Evolutionary conservation across 2,888 invertebrate species (phyloP).

Genomic region (Poecilus cupreus): DNA sequence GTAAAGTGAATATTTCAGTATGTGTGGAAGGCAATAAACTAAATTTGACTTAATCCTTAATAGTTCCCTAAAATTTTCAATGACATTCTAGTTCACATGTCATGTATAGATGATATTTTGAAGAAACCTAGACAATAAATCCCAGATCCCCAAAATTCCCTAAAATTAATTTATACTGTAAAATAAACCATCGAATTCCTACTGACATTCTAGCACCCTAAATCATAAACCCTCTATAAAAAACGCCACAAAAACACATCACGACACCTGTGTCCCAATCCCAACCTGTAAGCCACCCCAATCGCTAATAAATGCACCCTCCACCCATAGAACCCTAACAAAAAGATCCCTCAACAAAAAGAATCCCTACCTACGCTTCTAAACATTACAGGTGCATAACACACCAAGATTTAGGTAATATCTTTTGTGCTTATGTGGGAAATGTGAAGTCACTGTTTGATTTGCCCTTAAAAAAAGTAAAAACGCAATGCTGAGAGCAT

Average conservation of each 20-base stretch:
- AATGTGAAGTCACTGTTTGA: slow-evolving; percentile 47
- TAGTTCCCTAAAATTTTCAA: no score
- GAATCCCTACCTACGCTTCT: slow-evolving; percentile 17
- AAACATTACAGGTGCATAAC: slow-evolving; percentile 60
- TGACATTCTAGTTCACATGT: no score
- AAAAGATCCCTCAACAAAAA: slow-evolving; percentile 11
- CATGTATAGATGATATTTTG: no score
- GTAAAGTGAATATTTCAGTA: no score
- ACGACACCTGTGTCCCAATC: slow-evolving; percentile 45
- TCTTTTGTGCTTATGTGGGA: slow-evolving; percentile 62
- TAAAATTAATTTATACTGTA: slow-evolving; percentile 13
- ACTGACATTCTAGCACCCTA: neutral
- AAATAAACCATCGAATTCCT: slow-evolving; percentile 9
- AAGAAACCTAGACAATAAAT: no score
- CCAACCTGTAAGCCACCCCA: slow-evolving; percentile 52
- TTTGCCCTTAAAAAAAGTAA: neutral
- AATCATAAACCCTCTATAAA: neutral
- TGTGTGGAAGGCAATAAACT: no score
- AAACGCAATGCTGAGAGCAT: neutral
- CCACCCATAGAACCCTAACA: slow-evolving; percentile 30
- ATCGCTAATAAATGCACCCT: slow-evolving; percentile 50
- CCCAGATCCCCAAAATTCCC: neutral
- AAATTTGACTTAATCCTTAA: no score
- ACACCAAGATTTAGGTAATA: slow-evolving; percentile 57
- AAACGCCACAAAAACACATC: neutral